Percentiles rank a stretch among this genome's conserved stretches.
phyloP scores from a whole-genome alignment of 1,140 invertebrate species.

The Psilanteris sp. region DNA sequence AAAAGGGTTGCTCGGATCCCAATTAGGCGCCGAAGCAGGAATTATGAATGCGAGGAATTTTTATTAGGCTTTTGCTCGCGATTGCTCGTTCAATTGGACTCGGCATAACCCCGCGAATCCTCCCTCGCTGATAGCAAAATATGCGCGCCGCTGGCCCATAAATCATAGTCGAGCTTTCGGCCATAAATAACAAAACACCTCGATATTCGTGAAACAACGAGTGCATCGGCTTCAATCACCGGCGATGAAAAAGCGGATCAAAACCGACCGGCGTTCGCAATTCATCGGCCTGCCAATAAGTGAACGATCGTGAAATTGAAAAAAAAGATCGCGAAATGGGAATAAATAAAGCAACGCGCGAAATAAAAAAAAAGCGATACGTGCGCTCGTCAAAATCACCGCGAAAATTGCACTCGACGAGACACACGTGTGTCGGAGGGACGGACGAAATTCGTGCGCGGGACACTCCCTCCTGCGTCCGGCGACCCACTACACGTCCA shows the following conservation, averaged over 20 bases:
- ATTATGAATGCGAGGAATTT: constrained; percentile 54
- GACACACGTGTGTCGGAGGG: constrained; percentile 4
- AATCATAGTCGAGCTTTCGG: constrained; percentile 11
- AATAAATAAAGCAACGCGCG: no score
- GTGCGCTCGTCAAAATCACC: constrained; percentile 77
- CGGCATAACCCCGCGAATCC: neutral
- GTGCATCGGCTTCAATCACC: neutral
- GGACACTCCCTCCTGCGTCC: constrained; percentile 52
- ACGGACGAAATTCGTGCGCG: constrained; percentile 40
- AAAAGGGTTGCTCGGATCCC: constrained; percentile 32
- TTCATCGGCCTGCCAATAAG: constrained; percentile 9
- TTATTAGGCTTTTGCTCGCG: constrained; percentile 13
- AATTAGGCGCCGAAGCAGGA: constrained; percentile 2
- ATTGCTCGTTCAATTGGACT: neutral
- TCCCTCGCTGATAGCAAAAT: neutral
- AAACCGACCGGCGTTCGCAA: constrained; percentile 3
- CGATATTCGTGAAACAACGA: constrained; percentile 16
- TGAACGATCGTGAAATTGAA: neutral
- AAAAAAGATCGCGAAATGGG: no score
- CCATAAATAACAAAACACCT: constrained; percentile 24
- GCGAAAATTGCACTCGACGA: constrained; percentile 58
- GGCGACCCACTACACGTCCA: constrained; percentile 76
- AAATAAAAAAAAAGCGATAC: no score
- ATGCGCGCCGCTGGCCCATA: constrained; percentile 14
- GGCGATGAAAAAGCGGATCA: neutral